These are phyloP conservation scores for Odontomachus brunneus DNA, from an alignment of 1,140 invertebrate species.

Conservation along the genomic window DNA sequence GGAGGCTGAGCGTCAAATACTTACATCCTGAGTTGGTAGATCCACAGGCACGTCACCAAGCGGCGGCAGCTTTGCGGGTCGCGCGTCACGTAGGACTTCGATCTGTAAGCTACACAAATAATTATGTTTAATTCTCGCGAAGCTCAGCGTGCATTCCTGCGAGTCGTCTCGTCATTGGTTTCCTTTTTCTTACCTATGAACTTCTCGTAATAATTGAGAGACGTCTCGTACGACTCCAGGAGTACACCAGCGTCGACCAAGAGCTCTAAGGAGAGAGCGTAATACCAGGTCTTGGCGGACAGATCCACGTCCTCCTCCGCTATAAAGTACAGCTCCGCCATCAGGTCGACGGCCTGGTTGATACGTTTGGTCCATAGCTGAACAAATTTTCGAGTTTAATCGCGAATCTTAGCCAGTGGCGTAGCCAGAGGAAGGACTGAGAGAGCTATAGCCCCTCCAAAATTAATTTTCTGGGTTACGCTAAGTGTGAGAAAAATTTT, in stretches of 20 bases:
- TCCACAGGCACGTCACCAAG: conserved; percentile 60
- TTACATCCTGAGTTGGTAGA: conserved; percentile 76
- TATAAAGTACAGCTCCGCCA: conserved; percentile 63
- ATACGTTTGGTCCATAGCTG: conserved; percentile 72
- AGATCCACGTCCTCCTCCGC: conserved; percentile 70
- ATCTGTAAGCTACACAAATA: conserved; percentile 25
- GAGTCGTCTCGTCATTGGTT: not conserved
- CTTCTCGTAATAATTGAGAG: conserved; percentile 50
- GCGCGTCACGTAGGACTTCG: conserved; percentile 49
- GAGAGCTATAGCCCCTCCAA: too few species aligned
- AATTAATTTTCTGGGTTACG: too few species aligned
- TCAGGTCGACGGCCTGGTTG: conserved; percentile 70
- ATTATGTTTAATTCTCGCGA: too few species aligned
- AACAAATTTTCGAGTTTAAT: too few species aligned
- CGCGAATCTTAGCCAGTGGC: too few species aligned
- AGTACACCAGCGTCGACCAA: conserved; percentile 72
- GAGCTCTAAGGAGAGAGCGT: conserved; percentile 75
- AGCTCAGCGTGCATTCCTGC: too few species aligned
- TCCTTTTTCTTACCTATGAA: conserved; percentile 62
- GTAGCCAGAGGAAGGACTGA: too few species aligned
- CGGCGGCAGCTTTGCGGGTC: conserved; percentile 68
- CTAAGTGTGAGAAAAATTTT: too few species aligned
- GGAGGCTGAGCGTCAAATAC: not conserved
- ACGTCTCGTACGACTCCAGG: conserved; percentile 70
- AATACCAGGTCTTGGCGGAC: conserved; percentile 78